Evolutionary conservation across 1,140 invertebrate genomes (phyloP).

Genomic region (Episyrphus balteatus): DNA sequence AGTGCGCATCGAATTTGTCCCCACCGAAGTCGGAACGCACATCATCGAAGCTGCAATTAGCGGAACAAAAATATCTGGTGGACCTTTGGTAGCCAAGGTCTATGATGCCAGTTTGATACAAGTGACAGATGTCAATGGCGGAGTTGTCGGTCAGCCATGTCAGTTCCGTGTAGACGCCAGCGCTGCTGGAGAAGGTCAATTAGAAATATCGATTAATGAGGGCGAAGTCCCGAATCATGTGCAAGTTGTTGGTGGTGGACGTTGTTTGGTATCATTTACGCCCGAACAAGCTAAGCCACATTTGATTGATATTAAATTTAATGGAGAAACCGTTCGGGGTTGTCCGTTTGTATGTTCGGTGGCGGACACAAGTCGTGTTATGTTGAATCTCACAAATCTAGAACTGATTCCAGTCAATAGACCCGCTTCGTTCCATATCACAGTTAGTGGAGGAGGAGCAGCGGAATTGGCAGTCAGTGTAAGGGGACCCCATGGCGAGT

Average conservation of each 20-base stretch:
- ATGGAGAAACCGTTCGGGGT: conserved; percentile 85
- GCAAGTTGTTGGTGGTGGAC: conserved; percentile 84
- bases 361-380: conserved; percentile 67
- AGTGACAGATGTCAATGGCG: conserved; percentile 84
- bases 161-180: conserved; percentile 94
- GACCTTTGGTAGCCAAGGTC: conserved; percentile 81
- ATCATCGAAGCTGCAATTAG: conserved; percentile 76
- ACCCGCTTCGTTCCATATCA: conserved; percentile 78
- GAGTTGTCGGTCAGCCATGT: conserved; percentile 81
- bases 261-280: conserved; percentile 90
- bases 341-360: conserved; percentile 82
- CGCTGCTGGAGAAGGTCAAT: conserved; percentile 89
- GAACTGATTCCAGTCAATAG: conserved; percentile 83
- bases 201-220: conserved; percentile 97
- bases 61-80: conserved; percentile 74
- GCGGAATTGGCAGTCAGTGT: conserved; percentile 83
- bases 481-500: conserved; percentile 61
- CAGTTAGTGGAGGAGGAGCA: conserved; percentile 71
- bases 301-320: conserved; percentile 96
- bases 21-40: conserved; percentile 83
- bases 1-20: conserved; percentile 80
- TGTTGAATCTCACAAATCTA: conserved; percentile 59
- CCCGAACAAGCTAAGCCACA: conserved; percentile 86
- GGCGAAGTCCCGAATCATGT: conserved; percentile 97
- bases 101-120: conserved; percentile 85